Conservation (phyloP, 2,797 vertebrate genomes). For the Anguilla marmorata region DNA sequence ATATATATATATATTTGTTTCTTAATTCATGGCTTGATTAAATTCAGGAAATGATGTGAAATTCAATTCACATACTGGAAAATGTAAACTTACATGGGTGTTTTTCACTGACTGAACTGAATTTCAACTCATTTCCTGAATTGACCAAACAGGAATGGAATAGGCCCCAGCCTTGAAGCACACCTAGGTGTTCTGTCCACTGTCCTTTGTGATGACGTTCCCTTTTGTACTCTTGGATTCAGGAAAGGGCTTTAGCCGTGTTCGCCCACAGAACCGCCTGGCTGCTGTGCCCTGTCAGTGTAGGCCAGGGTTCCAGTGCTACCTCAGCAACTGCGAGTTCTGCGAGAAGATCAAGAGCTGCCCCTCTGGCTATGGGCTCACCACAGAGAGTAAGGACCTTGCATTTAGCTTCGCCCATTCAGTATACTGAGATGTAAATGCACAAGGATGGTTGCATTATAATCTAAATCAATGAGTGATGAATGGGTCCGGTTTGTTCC, state of each 20-base stretch:
- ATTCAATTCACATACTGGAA: not conserved
- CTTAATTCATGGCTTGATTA: not conserved
- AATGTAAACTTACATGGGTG: not conserved
- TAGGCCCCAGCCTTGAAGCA: not conserved
- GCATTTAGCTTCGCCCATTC: not conserved
- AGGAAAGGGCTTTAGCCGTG: slow-evolving; percentile 82
- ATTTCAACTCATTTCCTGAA: not conserved
- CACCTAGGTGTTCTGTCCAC: not conserved
- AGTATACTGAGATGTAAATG: not conserved
- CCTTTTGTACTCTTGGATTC: slow-evolving; percentile 21
- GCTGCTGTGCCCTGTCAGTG: slow-evolving; percentile 81
- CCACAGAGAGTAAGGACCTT: slow-evolving; percentile 39
- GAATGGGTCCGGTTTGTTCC: not conserved
- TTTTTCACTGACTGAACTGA: not conserved
- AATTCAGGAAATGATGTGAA: not conserved
- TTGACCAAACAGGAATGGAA: not conserved
- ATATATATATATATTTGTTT: too few relatives aligned
- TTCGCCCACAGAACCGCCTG: slow-evolving; percentile 68
- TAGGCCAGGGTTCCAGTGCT: slow-evolving; percentile 75
- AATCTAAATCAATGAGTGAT: not conserved
- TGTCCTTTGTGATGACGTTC: not conserved
- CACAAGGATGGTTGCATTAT: not conserved
- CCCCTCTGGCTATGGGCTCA: slow-evolving; percentile 72
- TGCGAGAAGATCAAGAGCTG: slow-evolving; percentile 81
- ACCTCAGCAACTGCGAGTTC: slow-evolving; percentile 82